Evolutionary conservation across 2,888 invertebrate genomes (phyloP), one percentile per base, ranked within the genome.

Genomic region (Catocala nupta): DNA sequence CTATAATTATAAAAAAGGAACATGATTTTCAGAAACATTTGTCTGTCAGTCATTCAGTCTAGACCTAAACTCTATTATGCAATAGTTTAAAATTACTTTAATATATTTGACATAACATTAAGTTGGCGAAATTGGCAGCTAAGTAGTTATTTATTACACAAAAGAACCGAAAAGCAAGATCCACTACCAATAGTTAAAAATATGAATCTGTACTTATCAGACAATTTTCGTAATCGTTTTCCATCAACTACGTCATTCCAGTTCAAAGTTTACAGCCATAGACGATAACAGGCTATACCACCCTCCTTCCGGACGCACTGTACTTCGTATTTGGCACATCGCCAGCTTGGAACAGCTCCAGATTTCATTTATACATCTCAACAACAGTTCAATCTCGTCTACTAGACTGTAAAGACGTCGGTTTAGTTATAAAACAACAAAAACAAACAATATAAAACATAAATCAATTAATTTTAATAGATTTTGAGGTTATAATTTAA

Each of bases 281-380:
- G 55, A 12, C 39, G 63, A 68, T 62, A 73, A 73, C 65, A 50
- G 54, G n/a, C 42, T 33, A 63, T 8, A 57, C 65, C 61, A 85
- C 90, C 89, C 81, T 78, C 77, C 42, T 59, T 65, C 65, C 67
- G 63, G 68, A 65, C 82, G 82, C 80, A 78, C 66, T 75, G 83
- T 81, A 90, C 91, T 95, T 91, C 95, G 95, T 95, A 92, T 87
- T 95, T 95, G 95, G 95, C 94, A 75, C 0, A 0, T 0, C 34
- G 90, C 95, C 95, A 95, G 86, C 34, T 93, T 94, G 94, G 94
- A 89, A 58, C 60, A 5, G 53, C 65, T 87, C 94, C 95, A 90
- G 81, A 66, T 72, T 78, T 71, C 77, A 73, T 77, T 73, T 73
- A 76, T 71, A 75, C 75, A 61, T 66, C 64, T 61, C 68, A 57